phyloP scores from a whole-genome alignment of 2,113 vertebrate species.

The Corythoichthys haematopterus region DNA sequence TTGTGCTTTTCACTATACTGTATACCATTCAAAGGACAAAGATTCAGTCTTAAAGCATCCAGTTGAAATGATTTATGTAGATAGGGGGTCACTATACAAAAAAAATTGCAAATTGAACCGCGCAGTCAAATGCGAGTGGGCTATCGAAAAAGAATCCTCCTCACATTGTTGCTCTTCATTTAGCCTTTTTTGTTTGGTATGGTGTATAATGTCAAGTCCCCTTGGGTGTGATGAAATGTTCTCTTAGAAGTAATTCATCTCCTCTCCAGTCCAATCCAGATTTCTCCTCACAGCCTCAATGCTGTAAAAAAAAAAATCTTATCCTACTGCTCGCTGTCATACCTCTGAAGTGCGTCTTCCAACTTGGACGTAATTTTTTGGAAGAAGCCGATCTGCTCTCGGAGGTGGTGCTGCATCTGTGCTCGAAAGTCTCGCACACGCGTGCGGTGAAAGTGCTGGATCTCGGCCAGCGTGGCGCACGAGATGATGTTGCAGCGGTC shows the following conservation, averaged over 20 bases:
- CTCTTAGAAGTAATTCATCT: slow-evolving; percentile 9
- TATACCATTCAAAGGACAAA: not conserved
- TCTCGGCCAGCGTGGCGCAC: slow-evolving; percentile 93
- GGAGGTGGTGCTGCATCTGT: slow-evolving; percentile 95
- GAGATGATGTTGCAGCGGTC: slow-evolving; percentile 98
- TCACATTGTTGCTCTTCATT: not conserved
- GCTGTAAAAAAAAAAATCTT: not conserved
- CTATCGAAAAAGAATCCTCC: slow-evolving; percentile 33
- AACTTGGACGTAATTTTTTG: slow-evolving; percentile 95
- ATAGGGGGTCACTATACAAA: not conserved
- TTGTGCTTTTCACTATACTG: not conserved
- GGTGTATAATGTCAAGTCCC: slow-evolving; percentile 4
- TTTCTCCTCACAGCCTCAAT: not conserved
- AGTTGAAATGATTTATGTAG: slow-evolving; percentile 6
- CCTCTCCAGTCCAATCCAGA: not conserved
- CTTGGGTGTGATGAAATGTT: not conserved
- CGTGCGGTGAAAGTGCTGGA: slow-evolving; percentile 95
- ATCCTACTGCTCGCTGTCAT: slow-evolving; percentile 79
- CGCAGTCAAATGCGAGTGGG: slow-evolving; percentile 30
- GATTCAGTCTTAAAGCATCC: slow-evolving; percentile 11
- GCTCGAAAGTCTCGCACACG: slow-evolving; percentile 91
- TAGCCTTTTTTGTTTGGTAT: not conserved
- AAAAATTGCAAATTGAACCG: slow-evolving; percentile 17
- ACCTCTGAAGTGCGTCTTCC: slow-evolving; percentile 88
- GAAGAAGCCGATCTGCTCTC: slow-evolving; percentile 93